These are phyloP conservation scores for Zhuqinia jingwanae DNA, from an alignment of 2,888 invertebrate species.

Conservation along the genomic window DNA sequence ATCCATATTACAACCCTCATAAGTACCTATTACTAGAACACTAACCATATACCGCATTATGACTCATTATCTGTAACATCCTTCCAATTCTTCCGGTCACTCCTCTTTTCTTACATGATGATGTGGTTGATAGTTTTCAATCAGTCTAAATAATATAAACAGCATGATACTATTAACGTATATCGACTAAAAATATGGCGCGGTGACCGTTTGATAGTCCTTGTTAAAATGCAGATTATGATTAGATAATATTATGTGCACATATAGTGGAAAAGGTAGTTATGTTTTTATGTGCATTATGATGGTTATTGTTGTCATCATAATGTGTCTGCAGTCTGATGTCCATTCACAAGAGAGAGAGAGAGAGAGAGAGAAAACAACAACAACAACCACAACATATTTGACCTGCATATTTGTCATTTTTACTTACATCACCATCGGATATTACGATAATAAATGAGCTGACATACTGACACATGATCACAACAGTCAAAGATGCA, in stretches of 20 bases:
- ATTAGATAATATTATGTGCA: no score
- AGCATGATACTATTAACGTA: neutral
- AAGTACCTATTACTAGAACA: no score
- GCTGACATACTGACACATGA: constrained; percentile 58
- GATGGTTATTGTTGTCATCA: constrained; percentile 16
- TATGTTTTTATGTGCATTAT: no score
- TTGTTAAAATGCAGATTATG: no score
- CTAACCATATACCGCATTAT: no score
- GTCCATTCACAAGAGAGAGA: neutral
- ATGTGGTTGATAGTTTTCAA: constrained; percentile 1
- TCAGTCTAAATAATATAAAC: neutral
- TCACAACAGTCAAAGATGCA: constrained; percentile 17
- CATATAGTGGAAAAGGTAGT: no score
- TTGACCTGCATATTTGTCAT: constrained; percentile 16
- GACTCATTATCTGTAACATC: constrained; percentile 39
- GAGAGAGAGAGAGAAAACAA: no score
- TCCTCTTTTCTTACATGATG: constrained; percentile 54
- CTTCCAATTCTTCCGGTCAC: constrained; percentile 57
- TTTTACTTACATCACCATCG: constrained; percentile 42
- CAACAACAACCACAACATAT: neutral
- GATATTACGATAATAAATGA: constrained; percentile 38
- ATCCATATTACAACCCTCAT: no score
- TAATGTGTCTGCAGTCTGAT: no score
- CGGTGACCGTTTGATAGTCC: no score
- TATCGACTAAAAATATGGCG: no score